Conservation (phyloP, 2,113 vertebrate genomes). For the Rhynchomys soricoides region DNA sequence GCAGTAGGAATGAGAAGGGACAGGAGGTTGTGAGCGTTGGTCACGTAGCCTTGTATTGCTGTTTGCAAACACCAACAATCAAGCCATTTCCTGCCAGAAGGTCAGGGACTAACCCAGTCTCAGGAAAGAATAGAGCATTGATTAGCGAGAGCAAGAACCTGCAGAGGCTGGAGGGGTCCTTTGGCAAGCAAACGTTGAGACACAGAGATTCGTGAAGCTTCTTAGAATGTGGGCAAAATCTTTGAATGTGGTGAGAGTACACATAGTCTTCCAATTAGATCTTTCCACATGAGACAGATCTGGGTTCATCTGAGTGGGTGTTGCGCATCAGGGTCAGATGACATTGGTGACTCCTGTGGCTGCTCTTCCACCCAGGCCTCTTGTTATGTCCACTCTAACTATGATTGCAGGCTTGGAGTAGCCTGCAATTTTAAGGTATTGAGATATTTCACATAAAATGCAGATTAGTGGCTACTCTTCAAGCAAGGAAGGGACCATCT, state of each 20-base stretch:
- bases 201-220: background rate
- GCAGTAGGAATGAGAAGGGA: constrained; percentile 43
- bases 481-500: background rate
- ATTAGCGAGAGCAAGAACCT: background rate
- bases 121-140: constrained; percentile 46
- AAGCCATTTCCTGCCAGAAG: constrained; percentile 75
- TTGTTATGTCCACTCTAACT: background rate
- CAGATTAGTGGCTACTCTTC: background rate
- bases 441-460: background rate
- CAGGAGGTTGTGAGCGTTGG: constrained; percentile 57
- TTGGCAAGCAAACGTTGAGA: background rate
- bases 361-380: background rate
- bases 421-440: background rate
- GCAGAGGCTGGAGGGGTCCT: background rate
- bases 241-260: background rate
- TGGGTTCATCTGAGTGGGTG: background rate
- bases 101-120: constrained; percentile 50
- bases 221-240: background rate
- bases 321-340: background rate
- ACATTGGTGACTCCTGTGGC: background rate
- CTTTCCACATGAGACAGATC: background rate
- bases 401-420: background rate
- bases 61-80: constrained; percentile 63
- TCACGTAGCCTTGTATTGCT: constrained; percentile 72
- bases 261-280: background rate